Base-by-base conservation (phyloP, 23 tunicate genomes). In the Trididemnum miniatum region DNA sequence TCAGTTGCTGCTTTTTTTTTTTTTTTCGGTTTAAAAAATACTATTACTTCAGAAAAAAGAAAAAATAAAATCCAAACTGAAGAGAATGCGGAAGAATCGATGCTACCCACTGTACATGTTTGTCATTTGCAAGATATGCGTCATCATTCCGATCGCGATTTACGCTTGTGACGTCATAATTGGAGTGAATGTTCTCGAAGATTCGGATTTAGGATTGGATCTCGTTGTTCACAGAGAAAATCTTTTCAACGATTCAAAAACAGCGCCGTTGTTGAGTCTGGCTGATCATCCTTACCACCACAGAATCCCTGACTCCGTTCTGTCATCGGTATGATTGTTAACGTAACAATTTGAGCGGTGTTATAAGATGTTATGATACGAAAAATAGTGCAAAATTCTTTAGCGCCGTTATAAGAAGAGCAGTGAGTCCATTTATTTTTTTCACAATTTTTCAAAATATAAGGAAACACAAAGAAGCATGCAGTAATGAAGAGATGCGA, bases 131-230 rank as follows among this genome's bases (percentile, higher is more conserved):
- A 62, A 82, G 38, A 77, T 85, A 18, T 82, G 91, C 38, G 88
- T 95, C 35, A 25, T 95, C 25, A 79, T 89, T 31, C 95, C 95
- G 18, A 90, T 95, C 67, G 78, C 89, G 0, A 79, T 95, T 28
- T 95, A 89, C 71, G 88, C 86, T 33, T 84, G 94, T 78, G 98
- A 95, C 54, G 90, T 89, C 82, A 85, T 89, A n/a, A 81, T 95
- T 59, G 84, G 90, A 24, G 79, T 95, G 1, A 95, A 95, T 69
- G 88, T 89, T 32, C 80, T 89, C 24, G 85, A 85, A 25, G 60
- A 59, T 31, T 33, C 91, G 20, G 76, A 37, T 15, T 52, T 60
- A 20, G 87, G 76, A 40, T 23, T 51, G 9, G 85, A 90, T 22
- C 35, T 89, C 7, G 66, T 79, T 1, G 35, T 33, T 1, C 67